Conservation (phyloP, 2,797 vertebrate species). For the Euphonia xanthogaster region DNA sequence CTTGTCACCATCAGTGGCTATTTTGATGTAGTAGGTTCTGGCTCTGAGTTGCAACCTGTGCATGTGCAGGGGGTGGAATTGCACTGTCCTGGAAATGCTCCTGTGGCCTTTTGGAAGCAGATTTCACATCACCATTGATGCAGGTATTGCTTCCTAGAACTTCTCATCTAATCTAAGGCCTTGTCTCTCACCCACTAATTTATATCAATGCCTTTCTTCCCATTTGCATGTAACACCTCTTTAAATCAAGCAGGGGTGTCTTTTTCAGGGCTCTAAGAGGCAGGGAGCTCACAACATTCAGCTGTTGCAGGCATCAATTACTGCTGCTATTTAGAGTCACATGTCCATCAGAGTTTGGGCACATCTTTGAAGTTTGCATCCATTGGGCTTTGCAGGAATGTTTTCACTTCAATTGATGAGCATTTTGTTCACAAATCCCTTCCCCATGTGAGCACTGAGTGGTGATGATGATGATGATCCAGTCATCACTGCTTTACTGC, state of each 20-base stretch:
- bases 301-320: slow-evolving; percentile 19
- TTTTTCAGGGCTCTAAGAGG: not conserved
- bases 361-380: not conserved
- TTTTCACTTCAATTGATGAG: not conserved
- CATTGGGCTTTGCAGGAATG: not conserved
- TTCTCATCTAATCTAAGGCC: not conserved
- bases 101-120: not conserved
- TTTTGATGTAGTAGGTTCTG: not conserved
- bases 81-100: not conserved
- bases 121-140: not conserved
- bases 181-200: slow-evolving; percentile 1
- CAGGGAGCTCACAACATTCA: not conserved
- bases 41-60: not conserved
- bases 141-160: not conserved
- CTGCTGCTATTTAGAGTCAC: not conserved
- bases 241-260: not conserved
- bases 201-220: slow-evolving; percentile 19
- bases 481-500: not conserved
- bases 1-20: not conserved
- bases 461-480: not conserved
- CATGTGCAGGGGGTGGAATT: not conserved
- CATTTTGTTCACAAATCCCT: not conserved
- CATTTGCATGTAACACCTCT: not conserved
- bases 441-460: not conserved
- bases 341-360: not conserved